Base-by-base conservation (phyloP, 2,888 invertebrate species). In the Portevinia maculata region DNA sequence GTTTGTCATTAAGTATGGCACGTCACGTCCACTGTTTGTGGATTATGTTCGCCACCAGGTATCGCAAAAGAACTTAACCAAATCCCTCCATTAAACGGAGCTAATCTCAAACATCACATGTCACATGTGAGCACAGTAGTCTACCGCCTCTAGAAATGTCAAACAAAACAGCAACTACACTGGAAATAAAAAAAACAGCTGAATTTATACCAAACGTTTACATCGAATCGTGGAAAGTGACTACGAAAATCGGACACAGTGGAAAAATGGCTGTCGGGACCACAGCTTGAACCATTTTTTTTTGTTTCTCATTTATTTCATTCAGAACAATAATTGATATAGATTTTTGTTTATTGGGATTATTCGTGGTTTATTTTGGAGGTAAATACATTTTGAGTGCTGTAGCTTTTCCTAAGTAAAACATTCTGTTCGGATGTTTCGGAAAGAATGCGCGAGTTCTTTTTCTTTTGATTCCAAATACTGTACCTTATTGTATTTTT, bases 221-320 rank as follows among this genome's bases (percentile, higher is more conserved):
- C 46, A 76, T 44, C 71, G 76, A 76, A 78, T 74, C 50, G 52
- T 76, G 84, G 84, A 84, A 84, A 69, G 28, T 32, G 78, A 84
- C 60, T 57, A 73, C 71, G 67, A 78, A 73, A 84, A 48, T 30
- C 17, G 52, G 21, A 30, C 30, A 74, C 50, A 84, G 78, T 73
- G 60, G 79, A 64, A 84, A 84, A 84, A 84, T 84, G 84, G 84
- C 84, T 84, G 84, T 84, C 79, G 73, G 69, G 73, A 57, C 32
- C 64, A 59, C 46, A 30, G 46, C 60, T 73, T 83, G 55, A 83
- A 78, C 59, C 59, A 75, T 70, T 65, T 60, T 65, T 37, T 75
- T 59, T 71, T 55, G 37, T 83, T 83, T 78, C 67, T 67, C 48
- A 34, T 71, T 60, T 34, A 71, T 67, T 67, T 67, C 32, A 53